Percentiles rank a stretch among this genome's conserved stretches.
Conservation (phyloP, 2,888 invertebrate species). For the Frankliniella fusca region DNA sequence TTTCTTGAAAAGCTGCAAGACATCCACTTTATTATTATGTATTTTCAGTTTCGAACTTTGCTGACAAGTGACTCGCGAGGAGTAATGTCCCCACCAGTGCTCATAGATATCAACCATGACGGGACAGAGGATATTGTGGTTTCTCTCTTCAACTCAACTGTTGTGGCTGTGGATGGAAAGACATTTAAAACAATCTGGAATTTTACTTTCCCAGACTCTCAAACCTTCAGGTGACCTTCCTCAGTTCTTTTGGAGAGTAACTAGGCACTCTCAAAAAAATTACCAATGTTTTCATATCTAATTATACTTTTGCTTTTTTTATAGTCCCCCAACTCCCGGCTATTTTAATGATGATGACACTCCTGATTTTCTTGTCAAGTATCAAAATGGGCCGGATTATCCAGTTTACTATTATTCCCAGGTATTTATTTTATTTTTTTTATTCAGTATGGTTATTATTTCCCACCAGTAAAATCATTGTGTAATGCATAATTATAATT, state of each 20-base stretch:
- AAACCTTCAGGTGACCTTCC: slow-evolving; percentile 56
- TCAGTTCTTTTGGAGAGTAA: background rate
- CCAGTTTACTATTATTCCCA: slow-evolving; percentile 71
- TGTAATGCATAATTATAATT: background rate
- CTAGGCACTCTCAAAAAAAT: background rate
- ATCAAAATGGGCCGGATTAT: slow-evolving; percentile 63
- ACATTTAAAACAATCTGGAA: slow-evolving; percentile 69
- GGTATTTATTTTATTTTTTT: slow-evolving; percentile 47
- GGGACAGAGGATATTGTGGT: slow-evolving; percentile 66
- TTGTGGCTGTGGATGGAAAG: slow-evolving; percentile 67
- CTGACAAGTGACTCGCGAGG: slow-evolving; percentile 47
- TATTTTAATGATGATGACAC: slow-evolving; percentile 71
- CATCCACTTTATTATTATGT: slow-evolving; percentile 37
- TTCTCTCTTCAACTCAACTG: slow-evolving; percentile 66
- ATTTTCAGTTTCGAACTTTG: slow-evolving; percentile 43
- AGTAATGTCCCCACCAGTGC: slow-evolving; percentile 60
- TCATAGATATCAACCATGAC: slow-evolving; percentile 70
- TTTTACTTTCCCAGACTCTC: slow-evolving; percentile 60
- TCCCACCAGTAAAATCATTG: background rate
- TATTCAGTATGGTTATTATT: background rate
- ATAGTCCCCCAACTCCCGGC: slow-evolving; percentile 69
- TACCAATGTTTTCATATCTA: background rate
- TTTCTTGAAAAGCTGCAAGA: background rate
- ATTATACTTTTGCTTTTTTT: slow-evolving; percentile 32
- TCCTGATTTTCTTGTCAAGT: slow-evolving; percentile 75